A percentile compares a stretch with the other conserved stretches of the same genome.
phyloP scores from a whole-genome alignment of 1,140 invertebrate species.

The Chionoecetes opilio region DNA sequence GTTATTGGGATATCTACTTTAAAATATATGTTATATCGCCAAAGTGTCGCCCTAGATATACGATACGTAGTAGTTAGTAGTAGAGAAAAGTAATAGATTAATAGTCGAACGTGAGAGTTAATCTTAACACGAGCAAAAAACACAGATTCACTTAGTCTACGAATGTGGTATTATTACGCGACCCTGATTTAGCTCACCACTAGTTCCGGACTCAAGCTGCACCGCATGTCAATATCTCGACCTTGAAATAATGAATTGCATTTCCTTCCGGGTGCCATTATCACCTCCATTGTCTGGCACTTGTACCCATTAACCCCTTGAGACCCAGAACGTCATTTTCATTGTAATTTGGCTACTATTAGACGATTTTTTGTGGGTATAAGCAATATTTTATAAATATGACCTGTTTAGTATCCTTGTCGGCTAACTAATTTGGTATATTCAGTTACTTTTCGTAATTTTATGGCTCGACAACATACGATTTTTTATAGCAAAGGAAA shows the following conservation, averaged over 20 bases:
- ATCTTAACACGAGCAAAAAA: not conserved
- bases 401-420: too few species aligned
- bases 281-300: too few species aligned
- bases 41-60: not conserved
- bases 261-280: not conserved
- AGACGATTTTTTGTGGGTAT: too few species aligned
- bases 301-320: too few species aligned
- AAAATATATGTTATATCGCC: conserved; percentile 5
- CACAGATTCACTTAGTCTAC: not conserved
- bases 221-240: not conserved
- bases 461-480: too few species aligned
- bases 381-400: too few species aligned
- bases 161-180: not conserved
- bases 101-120: not conserved
- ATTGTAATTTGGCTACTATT: too few species aligned
- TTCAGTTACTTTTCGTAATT: too few species aligned
- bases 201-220: not conserved
- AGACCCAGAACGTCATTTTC: too few species aligned
- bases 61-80: not conserved
- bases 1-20: conserved; percentile 12
- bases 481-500: too few species aligned
- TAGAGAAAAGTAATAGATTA: not conserved
- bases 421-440: too few species aligned
- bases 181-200: not conserved
- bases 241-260: not conserved